A percentile compares a stretch with the other conserved stretches of the same genome.
Evolutionary conservation across 2,888 invertebrate genomes (phyloP).

Genomic region (Arge pagana): DNA sequence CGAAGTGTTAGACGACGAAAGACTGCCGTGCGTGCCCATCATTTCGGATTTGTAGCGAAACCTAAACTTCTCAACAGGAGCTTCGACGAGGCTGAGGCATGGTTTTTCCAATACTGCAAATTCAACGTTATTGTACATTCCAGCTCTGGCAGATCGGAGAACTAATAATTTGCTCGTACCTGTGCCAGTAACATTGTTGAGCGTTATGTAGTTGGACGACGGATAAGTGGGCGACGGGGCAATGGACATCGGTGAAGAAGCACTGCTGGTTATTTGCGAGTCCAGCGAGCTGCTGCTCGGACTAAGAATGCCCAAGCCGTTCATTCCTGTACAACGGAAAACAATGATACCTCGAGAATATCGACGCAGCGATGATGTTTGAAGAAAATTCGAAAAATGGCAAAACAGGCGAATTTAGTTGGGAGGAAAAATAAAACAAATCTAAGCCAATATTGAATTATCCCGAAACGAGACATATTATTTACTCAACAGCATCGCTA

Average conservation of each 20-base stretch:
- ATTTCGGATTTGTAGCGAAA: slow-evolving; percentile 87
- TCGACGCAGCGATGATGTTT: not conserved
- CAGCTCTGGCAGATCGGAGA: not conserved
- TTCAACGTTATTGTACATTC: too few relatives aligned
- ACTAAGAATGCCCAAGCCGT: slow-evolving; percentile 23
- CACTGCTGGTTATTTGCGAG: slow-evolving; percentile 34
- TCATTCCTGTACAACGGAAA: slow-evolving; percentile 28
- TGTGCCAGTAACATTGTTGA: slow-evolving; percentile 33
- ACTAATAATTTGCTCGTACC: not conserved
- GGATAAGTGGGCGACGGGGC: slow-evolving; percentile 33
- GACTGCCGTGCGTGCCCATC: slow-evolving; percentile 83
- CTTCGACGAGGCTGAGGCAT: slow-evolving; percentile 68
- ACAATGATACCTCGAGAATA: slow-evolving; percentile 13
- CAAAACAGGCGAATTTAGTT: too few relatives aligned
- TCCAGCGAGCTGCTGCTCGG: slow-evolving; percentile 34
- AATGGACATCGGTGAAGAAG: slow-evolving; percentile 38
- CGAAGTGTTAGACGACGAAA: slow-evolving; percentile 68
- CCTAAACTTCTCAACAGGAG: slow-evolving; percentile 80
- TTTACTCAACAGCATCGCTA: slow-evolving; percentile 21
- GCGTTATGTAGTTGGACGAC: slow-evolving; percentile 30
- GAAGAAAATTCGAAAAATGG: slow-evolving; percentile 5
- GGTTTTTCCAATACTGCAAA: slow-evolving; percentile 45
- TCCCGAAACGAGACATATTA: too few relatives aligned
- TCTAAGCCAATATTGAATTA: too few relatives aligned
- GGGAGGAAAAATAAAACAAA: too few relatives aligned